These are phyloP conservation scores for Lepidurus packardi DNA, from an alignment of 1,140 invertebrate genomes.

Conservation along the genomic window DNA sequence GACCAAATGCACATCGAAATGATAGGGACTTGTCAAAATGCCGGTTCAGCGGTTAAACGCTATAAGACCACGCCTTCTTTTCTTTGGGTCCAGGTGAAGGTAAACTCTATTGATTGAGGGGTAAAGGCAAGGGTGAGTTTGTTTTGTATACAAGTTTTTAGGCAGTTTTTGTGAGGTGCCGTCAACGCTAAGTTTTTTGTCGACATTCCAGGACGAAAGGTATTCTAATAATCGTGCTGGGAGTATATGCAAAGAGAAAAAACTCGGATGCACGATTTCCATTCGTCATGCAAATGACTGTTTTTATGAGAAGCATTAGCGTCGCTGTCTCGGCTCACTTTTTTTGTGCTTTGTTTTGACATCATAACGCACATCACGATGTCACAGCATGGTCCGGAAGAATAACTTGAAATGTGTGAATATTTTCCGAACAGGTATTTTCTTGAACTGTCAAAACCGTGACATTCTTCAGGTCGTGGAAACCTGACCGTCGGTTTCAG, in stretches of 20 bases:
- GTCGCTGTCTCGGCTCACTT: not conserved
- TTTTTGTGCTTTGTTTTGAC: slow-evolving; percentile 4
- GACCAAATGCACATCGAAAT: not conserved
- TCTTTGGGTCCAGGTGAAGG: not conserved
- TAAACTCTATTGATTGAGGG: slow-evolving; percentile 14
- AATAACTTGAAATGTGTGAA: not conserved
- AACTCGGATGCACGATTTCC: slow-evolving; percentile 13
- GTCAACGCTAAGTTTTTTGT: not conserved
- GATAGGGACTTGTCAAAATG: not conserved
- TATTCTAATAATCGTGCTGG: slow-evolving; percentile 12
- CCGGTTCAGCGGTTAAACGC: not conserved
- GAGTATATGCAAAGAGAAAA: not conserved
- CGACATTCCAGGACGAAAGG: not conserved
- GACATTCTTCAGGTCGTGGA: not conserved
- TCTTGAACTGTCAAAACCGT: not conserved
- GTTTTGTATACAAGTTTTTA: not conserved
- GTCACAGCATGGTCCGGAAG: not conserved
- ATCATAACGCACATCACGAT: not conserved
- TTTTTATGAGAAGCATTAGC: slow-evolving; percentile 3
- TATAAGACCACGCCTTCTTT: not conserved
- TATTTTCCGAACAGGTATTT: slow-evolving; percentile 2
- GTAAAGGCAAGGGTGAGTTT: not conserved
- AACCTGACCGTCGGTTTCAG: not conserved
- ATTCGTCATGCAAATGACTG: slow-evolving; percentile 17
- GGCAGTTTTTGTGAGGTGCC: not conserved